Conservation (phyloP, 2,888 invertebrate species). For the Eristalis intricaria region DNA sequence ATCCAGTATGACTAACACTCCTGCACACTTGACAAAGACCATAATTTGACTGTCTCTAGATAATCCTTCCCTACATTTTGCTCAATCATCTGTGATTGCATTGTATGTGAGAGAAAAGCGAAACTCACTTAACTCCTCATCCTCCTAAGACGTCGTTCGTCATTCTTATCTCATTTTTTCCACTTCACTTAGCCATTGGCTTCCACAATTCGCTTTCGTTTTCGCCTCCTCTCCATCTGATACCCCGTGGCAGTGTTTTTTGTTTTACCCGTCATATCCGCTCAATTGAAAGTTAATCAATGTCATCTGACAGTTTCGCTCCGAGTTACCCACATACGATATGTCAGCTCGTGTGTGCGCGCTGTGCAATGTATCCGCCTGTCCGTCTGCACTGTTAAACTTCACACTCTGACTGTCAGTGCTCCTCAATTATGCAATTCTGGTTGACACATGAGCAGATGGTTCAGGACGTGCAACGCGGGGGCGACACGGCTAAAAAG, state of each 20-base stretch:
- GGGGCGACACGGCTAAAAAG: conserved; percentile 10
- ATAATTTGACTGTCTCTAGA: no score
- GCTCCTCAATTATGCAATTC: conserved; percentile 48
- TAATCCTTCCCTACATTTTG: not conserved
- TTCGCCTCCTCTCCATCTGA: not conserved
- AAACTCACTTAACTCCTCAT: not conserved
- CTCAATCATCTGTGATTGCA: not conserved
- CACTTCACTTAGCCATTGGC: not conserved
- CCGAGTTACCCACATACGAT: not conserved
- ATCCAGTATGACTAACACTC: no score
- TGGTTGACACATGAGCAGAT: conserved; percentile 32
- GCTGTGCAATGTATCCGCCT: conserved; percentile 11
- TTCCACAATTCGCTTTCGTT: not conserved
- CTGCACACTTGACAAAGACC: no score
- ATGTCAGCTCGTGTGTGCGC: not conserved
- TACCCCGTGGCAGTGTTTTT: not conserved
- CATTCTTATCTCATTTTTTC: not conserved
- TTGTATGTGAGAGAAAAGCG: not conserved
- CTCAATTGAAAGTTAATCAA: conserved; percentile 50
- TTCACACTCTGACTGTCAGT: conserved; percentile 18
- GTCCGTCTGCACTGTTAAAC: conserved; percentile 18
- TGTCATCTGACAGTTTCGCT: conserved; percentile 11
- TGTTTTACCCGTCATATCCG: conserved; percentile 21
- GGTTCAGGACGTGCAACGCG: conserved; percentile 15
- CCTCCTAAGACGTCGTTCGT: not conserved